These are phyloP conservation scores for Drusus annulatus DNA, from an alignment of 1,140 invertebrate species.

Conservation along the genomic window DNA sequence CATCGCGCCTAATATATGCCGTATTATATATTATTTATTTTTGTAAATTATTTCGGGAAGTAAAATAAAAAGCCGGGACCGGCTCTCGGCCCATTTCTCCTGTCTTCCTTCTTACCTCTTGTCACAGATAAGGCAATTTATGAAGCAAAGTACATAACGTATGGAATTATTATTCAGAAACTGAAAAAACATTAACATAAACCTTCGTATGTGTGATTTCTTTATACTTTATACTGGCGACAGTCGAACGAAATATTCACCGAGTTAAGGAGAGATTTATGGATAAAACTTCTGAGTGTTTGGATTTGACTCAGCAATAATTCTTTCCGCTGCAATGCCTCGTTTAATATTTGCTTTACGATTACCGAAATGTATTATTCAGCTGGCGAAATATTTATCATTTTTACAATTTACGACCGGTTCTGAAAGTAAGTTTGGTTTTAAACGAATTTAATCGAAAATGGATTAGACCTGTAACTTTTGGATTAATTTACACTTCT, in stretches of 20 bases:
- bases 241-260: constrained; percentile 25
- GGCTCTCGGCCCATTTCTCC: constrained; percentile 4
- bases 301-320: constrained; percentile 21
- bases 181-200: constrained; percentile 44
- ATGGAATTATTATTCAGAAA: constrained; percentile 52
- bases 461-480: too few relatives aligned
- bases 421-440: too few relatives aligned
- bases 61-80: too few relatives aligned
- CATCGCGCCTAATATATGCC: too few relatives aligned
- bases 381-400: too few relatives aligned
- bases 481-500: too few relatives aligned
- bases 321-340: constrained; percentile 16
- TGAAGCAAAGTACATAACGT: constrained; percentile 49
- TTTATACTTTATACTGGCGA: constrained; percentile 1
- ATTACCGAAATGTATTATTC: too few relatives aligned
- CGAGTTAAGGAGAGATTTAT: constrained; percentile 32
- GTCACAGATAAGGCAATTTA: constrained; percentile 51
- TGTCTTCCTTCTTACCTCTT: constrained; percentile 5
- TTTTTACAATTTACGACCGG: too few relatives aligned
- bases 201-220: constrained; percentile 19
- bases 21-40: too few relatives aligned
- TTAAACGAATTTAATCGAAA: too few relatives aligned
- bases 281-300: background rate
- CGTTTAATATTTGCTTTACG: too few relatives aligned
- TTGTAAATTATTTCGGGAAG: too few relatives aligned